Percentiles rank a stretch among this genome's conserved stretches.
These are phyloP conservation scores for Glaucopsyche alexis DNA, from an alignment of 2,888 invertebrate genomes.

Conservation along the genomic window DNA sequence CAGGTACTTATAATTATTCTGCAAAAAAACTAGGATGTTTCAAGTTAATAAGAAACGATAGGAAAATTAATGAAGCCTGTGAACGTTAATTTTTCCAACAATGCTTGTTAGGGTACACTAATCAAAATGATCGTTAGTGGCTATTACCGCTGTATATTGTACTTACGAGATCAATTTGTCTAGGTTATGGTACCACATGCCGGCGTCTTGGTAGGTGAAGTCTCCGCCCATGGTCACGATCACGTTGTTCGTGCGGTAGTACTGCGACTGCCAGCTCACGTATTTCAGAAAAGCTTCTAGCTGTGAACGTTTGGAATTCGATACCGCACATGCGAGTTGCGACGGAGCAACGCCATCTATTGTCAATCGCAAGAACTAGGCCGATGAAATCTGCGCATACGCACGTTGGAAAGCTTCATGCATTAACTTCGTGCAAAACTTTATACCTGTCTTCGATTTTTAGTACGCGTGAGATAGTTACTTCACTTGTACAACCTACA, in stretches of 20 bases:
- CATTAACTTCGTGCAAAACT: too few relatives aligned
- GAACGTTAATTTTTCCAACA: too few relatives aligned
- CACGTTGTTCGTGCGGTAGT: conserved; percentile 86
- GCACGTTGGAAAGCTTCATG: not conserved
- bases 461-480: too few relatives aligned
- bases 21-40: too few relatives aligned
- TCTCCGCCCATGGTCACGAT: conserved; percentile 95
- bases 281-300: conserved; percentile 75
- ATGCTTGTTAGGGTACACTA: not conserved
- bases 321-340: not conserved
- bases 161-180: conserved; percentile 90
- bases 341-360: conserved; percentile 36
- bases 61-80: too few relatives aligned
- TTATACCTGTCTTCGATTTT: too few relatives aligned
- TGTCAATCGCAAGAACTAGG: not conserved
- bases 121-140: not conserved
- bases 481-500: too few relatives aligned
- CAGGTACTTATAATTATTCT: too few relatives aligned
- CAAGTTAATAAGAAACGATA: too few relatives aligned
- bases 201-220: conserved; percentile 91
- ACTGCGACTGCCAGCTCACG: conserved; percentile 75
- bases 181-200: conserved; percentile 89
- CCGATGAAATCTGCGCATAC: not conserved
- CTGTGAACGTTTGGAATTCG: conserved; percentile 41
- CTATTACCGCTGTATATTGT: not conserved